Evolutionary conservation across 2,113 vertebrate genomes (phyloP), one percentile per base, ranked within the genome.

Genomic region (Maccullochella peelii): DNA sequence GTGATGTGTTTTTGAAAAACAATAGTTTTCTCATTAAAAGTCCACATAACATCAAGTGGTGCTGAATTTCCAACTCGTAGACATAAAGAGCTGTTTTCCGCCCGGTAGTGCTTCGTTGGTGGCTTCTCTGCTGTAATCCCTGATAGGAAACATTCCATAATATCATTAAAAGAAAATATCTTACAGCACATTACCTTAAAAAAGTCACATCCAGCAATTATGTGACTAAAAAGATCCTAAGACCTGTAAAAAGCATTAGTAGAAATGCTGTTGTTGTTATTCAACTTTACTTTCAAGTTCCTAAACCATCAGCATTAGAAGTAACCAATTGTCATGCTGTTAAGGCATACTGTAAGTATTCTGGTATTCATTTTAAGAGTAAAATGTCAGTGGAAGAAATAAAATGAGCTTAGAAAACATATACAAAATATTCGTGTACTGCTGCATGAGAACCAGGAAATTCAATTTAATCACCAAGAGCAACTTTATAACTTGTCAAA

Each of bases 1-100:
- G 8, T 3, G 6, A 76, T 11, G 0, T 0, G 0, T 0, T 0
- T 2, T 0, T 0, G 0, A 0, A 0, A 0, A 11, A 30, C 14
- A 18, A 86, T 12, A 4, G 12, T 0, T 1, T 0, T 18, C 0
- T 0, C 0, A 11, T 9, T 8, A 12, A 80, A 54, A 0, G 0
- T 23, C 93, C 90, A 94, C 3, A 0, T 0, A 0, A 0, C 0
- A 6, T 0, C 0, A 49, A 72, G 4, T 11, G 42, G 2, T 6
- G 73, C 8, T 0, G 15, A 0, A 1, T 27, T n/a, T 49, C 0
- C 18, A 11, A 33, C 27, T 27, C 42, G 9, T 1, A 90, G 73
- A 89, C 89, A 91, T 4, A 92, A 30, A 0, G 85, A 86, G 40
- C 67, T 47, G 62, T 87, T 72, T 63, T 44, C 79, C 0, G 55